Evolutionary conservation across 2,797 vertebrate species (phyloP).

Genomic region (Channa striata): DNA sequence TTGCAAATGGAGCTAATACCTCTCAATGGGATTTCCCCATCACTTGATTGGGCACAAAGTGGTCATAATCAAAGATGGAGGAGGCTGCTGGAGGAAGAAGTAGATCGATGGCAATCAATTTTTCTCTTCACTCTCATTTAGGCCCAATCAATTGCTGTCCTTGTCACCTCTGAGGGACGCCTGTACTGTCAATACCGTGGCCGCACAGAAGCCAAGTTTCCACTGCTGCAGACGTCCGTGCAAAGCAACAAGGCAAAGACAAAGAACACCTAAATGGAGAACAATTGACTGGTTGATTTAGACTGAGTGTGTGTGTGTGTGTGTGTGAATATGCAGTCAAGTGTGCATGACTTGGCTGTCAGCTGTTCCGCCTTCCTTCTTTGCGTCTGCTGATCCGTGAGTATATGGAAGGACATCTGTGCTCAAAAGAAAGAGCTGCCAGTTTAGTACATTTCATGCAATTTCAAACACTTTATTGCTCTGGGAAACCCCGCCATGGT

Average conservation of each 20-base stretch:
- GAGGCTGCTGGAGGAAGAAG: constrained; percentile 60
- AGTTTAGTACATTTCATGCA: constrained; percentile 40
- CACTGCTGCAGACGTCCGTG: constrained; percentile 42
- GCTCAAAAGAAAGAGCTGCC: constrained; percentile 43
- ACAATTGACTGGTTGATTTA: constrained; percentile 52
- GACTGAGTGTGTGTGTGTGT: constrained; percentile 9
- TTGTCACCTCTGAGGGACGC: constrained; percentile 74
- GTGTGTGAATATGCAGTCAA: background rate
- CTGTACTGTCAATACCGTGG: constrained; percentile 62
- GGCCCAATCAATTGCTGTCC: constrained; percentile 78
- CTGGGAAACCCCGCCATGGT: constrained; percentile 21
- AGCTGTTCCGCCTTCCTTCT: constrained; percentile 23
- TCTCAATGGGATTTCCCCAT: constrained; percentile 68
- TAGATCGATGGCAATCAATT: constrained; percentile 79
- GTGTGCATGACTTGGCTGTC: constrained; percentile 11
- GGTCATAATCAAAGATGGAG: constrained; percentile 79
- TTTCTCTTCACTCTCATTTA: constrained; percentile 80
- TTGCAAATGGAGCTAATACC: constrained; percentile 73
- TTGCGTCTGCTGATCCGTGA: constrained; percentile 35
- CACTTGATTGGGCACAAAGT: constrained; percentile 75
- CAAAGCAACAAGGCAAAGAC: constrained; percentile 59
- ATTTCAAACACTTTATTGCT: constrained; percentile 54
- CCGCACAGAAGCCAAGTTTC: constrained; percentile 54
- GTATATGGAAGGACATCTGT: constrained; percentile 27
- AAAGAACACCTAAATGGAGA: constrained; percentile 69